Evolutionary conservation across 2,888 invertebrate species (phyloP).

Genomic region (Eledona agricola): DNA sequence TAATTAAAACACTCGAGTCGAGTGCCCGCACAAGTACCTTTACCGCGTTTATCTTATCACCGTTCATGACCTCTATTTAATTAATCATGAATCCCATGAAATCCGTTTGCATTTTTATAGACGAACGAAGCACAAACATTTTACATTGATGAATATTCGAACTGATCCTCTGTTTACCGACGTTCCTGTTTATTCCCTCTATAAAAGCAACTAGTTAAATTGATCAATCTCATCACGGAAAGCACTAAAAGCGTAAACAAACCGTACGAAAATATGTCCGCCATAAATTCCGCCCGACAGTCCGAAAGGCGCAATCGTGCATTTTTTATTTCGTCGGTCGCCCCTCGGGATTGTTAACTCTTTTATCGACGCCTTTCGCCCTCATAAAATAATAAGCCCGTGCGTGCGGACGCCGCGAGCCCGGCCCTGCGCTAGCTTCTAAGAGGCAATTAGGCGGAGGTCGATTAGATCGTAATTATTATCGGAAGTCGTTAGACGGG

Average conservation of each 20-base stretch:
- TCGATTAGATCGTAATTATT: constrained; percentile 1
- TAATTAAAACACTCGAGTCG: constrained; percentile 23
- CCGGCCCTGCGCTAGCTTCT: constrained; percentile 2
- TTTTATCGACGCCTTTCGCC: constrained; percentile 3
- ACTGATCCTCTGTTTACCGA: constrained; percentile 22
- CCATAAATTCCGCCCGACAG: constrained; percentile 4
- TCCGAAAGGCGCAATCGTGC: constrained; percentile 6
- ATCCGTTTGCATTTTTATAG: constrained; percentile 6
- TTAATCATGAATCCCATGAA: constrained; percentile 19
- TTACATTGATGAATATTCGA: constrained; percentile 19
- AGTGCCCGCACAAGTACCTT: constrained; percentile 24
- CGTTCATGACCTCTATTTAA: constrained; percentile 25
- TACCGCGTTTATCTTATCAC: constrained; percentile 33
- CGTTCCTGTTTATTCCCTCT: constrained; percentile 24
- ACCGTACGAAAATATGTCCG: constrained; percentile 14
- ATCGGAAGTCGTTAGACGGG: constrained; percentile 22
- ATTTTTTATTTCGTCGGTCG: too few species aligned
- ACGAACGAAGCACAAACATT: constrained; percentile 3
- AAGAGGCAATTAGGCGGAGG: constrained; percentile 5
- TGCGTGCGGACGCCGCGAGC: neutral
- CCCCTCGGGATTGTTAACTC: too few species aligned
- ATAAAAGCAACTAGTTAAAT: constrained; percentile 23
- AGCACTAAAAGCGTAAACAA: constrained; percentile 25
- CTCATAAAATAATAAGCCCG: neutral
- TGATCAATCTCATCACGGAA: constrained; percentile 30